These are phyloP conservation scores for Xestia c-nigrum DNA, from an alignment of 2,888 invertebrate species.

Conservation along the genomic window DNA sequence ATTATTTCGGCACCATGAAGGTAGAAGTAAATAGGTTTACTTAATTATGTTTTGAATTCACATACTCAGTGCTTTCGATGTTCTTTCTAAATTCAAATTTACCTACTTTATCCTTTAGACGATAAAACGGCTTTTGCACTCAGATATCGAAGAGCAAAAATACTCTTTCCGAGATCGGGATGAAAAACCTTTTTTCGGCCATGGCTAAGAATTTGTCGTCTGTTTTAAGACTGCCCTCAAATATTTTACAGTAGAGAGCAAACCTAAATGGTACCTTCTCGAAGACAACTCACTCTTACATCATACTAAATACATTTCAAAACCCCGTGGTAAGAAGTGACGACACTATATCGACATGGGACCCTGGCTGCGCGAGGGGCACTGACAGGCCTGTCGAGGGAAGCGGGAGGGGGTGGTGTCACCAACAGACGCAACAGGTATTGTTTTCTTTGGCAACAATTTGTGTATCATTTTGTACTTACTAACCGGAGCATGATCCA, in stretches of 20 bases:
- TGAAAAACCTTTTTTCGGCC: not conserved
- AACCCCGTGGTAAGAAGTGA: conserved; percentile 20
- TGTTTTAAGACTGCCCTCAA: not conserved
- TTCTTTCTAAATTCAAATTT: too few species aligned
- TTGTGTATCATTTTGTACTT: conserved; percentile 9
- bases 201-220: not conserved
- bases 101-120: too few species aligned
- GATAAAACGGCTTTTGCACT: too few species aligned
- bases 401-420: conserved; percentile 46
- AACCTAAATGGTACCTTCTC: not conserved
- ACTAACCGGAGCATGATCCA: not conserved
- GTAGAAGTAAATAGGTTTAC: too few species aligned
- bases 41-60: too few species aligned
- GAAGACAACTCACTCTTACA: not conserved
- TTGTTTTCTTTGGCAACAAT: conserved; percentile 39
- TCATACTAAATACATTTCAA: not conserved
- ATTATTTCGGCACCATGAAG: too few species aligned
- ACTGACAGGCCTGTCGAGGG: not conserved
- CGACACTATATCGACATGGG: conserved; percentile 17
- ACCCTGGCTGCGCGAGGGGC: conserved; percentile 2
- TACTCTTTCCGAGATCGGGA: too few species aligned
- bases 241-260: not conserved
- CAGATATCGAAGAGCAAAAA: too few species aligned
- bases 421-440: conserved; percentile 63
- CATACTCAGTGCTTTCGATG: too few species aligned